These are phyloP conservation scores for Neoitamus cyanurus DNA, from an alignment of 2,888 invertebrate species.

Conservation along the genomic window DNA sequence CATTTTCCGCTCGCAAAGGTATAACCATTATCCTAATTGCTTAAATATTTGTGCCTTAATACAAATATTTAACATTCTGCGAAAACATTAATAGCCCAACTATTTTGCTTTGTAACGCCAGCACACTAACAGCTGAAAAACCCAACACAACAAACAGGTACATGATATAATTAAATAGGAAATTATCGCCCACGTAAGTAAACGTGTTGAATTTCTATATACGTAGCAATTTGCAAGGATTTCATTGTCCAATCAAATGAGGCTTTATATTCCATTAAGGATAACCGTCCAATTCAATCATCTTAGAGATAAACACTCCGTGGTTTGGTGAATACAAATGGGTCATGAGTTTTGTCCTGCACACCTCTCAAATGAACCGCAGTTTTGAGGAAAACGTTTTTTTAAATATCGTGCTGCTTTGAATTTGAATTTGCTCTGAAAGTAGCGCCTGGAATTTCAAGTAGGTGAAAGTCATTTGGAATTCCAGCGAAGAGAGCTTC, in stretches of 20 bases:
- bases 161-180: neutral
- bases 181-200: neutral
- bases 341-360: neutral
- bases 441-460: neutral
- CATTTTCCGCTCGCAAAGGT: no score
- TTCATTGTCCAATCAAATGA: neutral
- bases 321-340: neutral
- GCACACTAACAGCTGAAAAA: no score
- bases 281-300: neutral
- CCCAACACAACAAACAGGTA: no score
- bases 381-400: conserved; percentile 2
- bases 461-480: neutral
- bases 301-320: neutral
- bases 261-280: conserved; percentile 18
- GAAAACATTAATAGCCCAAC: neutral
- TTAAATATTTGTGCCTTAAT: neutral
- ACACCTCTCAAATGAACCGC: neutral
- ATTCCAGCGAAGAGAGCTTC: neutral
- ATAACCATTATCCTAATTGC: neutral
- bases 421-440: neutral
- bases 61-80: neutral
- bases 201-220: neutral
- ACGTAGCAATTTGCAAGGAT: neutral
- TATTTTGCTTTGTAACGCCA: neutral
- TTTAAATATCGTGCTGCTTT: neutral